These are phyloP conservation scores for Drosophila anomelani DNA, from an alignment of 2,888 invertebrate genomes.

Conservation along the genomic window DNA sequence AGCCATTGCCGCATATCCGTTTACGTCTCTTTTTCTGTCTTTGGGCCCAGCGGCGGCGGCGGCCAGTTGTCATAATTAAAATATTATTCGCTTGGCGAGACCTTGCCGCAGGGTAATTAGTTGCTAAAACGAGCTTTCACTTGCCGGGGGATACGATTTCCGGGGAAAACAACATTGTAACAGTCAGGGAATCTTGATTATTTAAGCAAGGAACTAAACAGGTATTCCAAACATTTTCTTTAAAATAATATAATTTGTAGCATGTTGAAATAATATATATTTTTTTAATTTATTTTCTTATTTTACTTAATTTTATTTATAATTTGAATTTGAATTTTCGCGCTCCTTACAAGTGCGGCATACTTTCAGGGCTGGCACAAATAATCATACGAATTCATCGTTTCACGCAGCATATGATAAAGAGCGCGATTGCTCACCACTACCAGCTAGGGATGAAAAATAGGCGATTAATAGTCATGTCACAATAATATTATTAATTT, in stretches of 20 bases:
- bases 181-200: not conserved
- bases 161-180: not conserved
- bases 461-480: not conserved
- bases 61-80: slow-evolving; percentile 72
- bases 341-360: slow-evolving; percentile 8
- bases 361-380: slow-evolving; percentile 16
- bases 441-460: not conserved
- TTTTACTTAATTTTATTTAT: not conserved
- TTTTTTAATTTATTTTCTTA: not conserved
- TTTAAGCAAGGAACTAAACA: not conserved
- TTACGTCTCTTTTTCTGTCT: slow-evolving; percentile 47
- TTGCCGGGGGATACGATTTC: slow-evolving; percentile 14
- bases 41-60: slow-evolving; percentile 9
- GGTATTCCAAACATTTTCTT: not conserved
- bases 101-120: slow-evolving; percentile 40
- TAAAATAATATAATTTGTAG: not conserved
- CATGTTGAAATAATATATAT: not conserved
- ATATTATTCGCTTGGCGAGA: slow-evolving; percentile 50
- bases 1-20: slow-evolving; percentile 56
- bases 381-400: not conserved
- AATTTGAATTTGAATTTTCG: not conserved
- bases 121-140: slow-evolving; percentile 58
- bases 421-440: not conserved
- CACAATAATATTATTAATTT: not conserved
- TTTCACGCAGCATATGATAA: not conserved